Evolutionary conservation across 1,140 invertebrate species (phyloP).

Genomic region (Helicoverpa armigera): DNA sequence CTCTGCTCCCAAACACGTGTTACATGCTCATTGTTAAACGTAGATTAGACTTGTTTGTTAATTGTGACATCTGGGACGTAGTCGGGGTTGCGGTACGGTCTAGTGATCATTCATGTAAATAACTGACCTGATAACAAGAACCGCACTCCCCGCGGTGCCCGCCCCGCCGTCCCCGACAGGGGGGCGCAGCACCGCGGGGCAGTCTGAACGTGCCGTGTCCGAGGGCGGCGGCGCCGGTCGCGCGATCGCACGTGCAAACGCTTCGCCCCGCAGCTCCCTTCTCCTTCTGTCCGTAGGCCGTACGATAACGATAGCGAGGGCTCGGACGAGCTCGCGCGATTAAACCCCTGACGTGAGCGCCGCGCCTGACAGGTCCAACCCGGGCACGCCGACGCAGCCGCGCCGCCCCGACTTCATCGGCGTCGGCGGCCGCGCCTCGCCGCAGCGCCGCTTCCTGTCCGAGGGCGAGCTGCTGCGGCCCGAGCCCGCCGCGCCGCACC

Average conservation of each 20-base stretch:
- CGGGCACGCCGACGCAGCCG: slow-evolving; percentile 95
- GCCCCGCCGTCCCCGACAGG: background rate
- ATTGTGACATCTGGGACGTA: slow-evolving; percentile 36
- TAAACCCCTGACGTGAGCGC: slow-evolving; percentile 84
- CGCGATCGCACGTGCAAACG: slow-evolving; percentile 74
- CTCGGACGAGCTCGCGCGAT: slow-evolving; percentile 84
- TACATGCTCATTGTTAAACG: slow-evolving; percentile 26
- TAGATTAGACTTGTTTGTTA: slow-evolving; percentile 39
- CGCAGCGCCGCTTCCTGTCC: slow-evolving; percentile 94
- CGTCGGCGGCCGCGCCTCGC: slow-evolving; percentile 87
- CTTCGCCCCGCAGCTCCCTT: slow-evolving; percentile 84
- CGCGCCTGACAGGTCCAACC: slow-evolving; percentile 91
- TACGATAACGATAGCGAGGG: slow-evolving; percentile 84
- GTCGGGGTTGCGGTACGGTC: slow-evolving; percentile 37
- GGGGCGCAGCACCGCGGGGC: slow-evolving; percentile 47
- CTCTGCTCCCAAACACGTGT: slow-evolving; percentile 42
- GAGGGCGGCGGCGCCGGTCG: slow-evolving; percentile 67
- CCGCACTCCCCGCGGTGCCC: slow-evolving; percentile 3
- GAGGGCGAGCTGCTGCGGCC: slow-evolving; percentile 94
- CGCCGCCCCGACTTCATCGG: slow-evolving; percentile 95
- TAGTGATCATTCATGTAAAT: slow-evolving; percentile 21
- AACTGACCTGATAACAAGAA: slow-evolving; percentile 27
- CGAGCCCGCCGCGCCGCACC: slow-evolving; percentile 87
- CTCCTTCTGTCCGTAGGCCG: slow-evolving; percentile 86
- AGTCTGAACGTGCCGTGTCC: slow-evolving; percentile 69